Evolutionary conservation across 2,888 invertebrate species (phyloP).

Genomic region (Lasius fuliginosus): DNA sequence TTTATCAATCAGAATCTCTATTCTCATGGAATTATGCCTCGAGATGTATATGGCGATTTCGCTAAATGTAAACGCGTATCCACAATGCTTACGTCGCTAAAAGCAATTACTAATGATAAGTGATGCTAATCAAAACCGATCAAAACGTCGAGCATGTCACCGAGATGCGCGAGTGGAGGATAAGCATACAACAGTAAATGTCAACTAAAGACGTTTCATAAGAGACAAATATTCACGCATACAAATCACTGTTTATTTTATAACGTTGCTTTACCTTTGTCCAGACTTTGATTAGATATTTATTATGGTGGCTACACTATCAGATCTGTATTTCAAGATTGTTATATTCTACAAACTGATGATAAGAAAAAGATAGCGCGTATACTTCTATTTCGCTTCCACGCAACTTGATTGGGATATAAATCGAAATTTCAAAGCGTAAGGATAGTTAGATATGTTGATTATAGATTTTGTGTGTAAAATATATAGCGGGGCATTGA

Average conservation of each 20-base stretch:
- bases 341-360: not conserved
- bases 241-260: conserved; percentile 25
- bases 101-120: conserved; percentile 45
- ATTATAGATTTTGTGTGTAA: not conserved
- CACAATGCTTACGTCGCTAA: conserved; percentile 17
- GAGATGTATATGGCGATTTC: conserved; percentile 18
- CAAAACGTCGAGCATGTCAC: conserved; percentile 44
- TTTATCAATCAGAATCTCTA: conserved; percentile 34
- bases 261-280: conserved; percentile 1
- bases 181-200: conserved; percentile 38
- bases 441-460: not conserved
- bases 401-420: not conserved
- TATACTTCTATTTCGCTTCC: not conserved
- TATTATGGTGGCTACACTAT: conserved; percentile 13
- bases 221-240: conserved; percentile 38
- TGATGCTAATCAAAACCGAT: conserved; percentile 48
- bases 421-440: not conserved
- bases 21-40: conserved; percentile 13
- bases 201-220: conserved; percentile 46
- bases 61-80: not conserved
- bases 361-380: not conserved
- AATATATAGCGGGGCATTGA: not conserved
- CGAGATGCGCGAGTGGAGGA: conserved; percentile 27
- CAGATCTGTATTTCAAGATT: not conserved
- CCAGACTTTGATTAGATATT: conserved; percentile 28